These are phyloP conservation scores for Pampus argenteus DNA, from an alignment of 2,797 vertebrate genomes.

Conservation along the genomic window DNA sequence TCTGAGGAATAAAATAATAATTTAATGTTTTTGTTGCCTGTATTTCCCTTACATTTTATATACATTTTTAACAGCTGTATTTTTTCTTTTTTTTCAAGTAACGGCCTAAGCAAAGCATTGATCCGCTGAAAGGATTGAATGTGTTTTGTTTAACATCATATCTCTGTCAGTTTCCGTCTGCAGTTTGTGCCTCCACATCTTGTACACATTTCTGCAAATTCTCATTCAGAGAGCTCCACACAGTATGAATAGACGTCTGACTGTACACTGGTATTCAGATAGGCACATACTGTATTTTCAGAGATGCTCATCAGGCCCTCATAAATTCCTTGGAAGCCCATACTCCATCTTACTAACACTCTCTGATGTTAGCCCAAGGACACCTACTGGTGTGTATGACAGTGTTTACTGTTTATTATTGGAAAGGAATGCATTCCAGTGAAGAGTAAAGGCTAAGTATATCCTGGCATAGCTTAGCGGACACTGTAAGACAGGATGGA, in stretches of 20 bases:
- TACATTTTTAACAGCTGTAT: constrained; percentile 1
- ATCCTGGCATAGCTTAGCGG: constrained; percentile 29
- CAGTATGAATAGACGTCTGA: constrained; percentile 12
- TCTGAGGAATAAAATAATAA: constrained; percentile 65
- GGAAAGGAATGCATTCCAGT: constrained; percentile 53
- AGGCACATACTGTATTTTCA: constrained; percentile 12
- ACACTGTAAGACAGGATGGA: too few relatives aligned
- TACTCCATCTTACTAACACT: constrained; percentile 12
- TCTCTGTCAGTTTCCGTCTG: too few relatives aligned
- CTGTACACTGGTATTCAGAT: constrained; percentile 5
- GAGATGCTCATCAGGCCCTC: constrained; percentile 21
- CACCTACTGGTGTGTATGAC: constrained; percentile 16
- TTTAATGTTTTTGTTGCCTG: not conserved
- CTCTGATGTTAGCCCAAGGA: constrained; percentile 47
- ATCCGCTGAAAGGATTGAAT: too few relatives aligned
- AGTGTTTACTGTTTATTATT: constrained; percentile 47
- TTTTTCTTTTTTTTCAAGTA: not conserved
- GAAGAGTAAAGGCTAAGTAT: constrained; percentile 58
- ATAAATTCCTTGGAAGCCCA: constrained; percentile 35
- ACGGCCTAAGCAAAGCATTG: not conserved
- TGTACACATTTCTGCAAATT: too few relatives aligned
- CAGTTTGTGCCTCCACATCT: too few relatives aligned
- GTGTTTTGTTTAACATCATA: too few relatives aligned
- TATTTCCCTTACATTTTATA: constrained; percentile 39
- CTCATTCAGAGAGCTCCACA: not conserved